These are phyloP conservation scores for Sturmia bella DNA, from an alignment of 2,888 invertebrate species.

Conservation along the genomic window DNA sequence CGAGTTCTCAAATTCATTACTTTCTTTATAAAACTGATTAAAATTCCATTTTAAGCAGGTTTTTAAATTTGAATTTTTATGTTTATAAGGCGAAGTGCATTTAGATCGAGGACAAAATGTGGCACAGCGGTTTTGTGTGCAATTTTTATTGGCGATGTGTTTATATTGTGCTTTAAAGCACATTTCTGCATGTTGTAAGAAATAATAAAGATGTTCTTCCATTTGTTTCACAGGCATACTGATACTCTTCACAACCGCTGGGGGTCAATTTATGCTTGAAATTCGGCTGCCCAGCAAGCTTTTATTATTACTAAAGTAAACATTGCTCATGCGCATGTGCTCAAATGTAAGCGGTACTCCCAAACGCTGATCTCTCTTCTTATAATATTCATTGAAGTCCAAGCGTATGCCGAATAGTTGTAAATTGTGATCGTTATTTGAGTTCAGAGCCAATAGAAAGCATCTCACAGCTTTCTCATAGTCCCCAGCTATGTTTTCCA, in stretches of 20 bases:
- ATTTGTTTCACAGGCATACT: conserved; percentile 23
- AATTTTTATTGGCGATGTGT: conserved; percentile 33
- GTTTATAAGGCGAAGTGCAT: conserved; percentile 53
- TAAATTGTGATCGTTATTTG: conserved; percentile 92
- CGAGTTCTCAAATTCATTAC: conserved; percentile 41
- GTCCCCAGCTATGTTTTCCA: conserved; percentile 77
- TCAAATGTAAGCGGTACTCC: conserved; percentile 86
- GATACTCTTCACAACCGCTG: background rate
- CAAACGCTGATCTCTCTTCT: conserved; percentile 89
- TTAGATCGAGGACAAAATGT: conserved; percentile 44
- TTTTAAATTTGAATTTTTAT: conserved; percentile 45
- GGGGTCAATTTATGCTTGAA: conserved; percentile 71
- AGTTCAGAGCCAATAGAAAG: conserved; percentile 91
- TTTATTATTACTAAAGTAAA: conserved; percentile 76
- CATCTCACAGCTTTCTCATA: conserved; percentile 91
- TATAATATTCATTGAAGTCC: conserved; percentile 98
- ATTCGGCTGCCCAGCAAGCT: conserved; percentile 72
- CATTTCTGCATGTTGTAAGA: background rate
- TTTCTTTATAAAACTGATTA: conserved; percentile 37
- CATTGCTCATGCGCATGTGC: conserved; percentile 85
- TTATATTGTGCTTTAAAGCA: conserved; percentile 21
- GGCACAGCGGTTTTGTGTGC: conserved; percentile 39
- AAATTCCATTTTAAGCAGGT: conserved; percentile 61
- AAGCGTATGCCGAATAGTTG: conserved; percentile 95
- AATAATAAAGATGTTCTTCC: conserved; percentile 6